Conservation (phyloP, 1,140 invertebrate species). For the Dendroctonus valens region DNA sequence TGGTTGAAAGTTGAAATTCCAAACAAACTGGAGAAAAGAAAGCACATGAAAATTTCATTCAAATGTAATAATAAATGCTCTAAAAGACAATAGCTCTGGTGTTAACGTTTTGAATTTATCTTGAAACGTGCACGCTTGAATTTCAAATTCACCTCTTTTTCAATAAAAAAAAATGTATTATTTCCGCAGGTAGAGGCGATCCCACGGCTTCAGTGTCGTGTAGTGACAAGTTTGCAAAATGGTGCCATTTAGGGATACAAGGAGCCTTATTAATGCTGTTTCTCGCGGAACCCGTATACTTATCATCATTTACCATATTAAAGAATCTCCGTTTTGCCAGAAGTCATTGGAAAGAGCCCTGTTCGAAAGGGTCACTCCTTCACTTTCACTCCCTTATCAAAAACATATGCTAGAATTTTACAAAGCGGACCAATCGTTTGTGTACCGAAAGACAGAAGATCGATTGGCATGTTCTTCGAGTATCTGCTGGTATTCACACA, state of each 20-base stretch:
- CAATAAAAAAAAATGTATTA: not conserved
- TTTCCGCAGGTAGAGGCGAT: conserved; percentile 65
- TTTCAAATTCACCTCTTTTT: not conserved
- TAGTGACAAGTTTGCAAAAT: conserved; percentile 89
- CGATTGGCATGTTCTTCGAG: conserved; percentile 59
- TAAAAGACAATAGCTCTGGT: too few species aligned
- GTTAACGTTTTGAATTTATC: too few species aligned
- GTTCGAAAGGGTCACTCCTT: conserved; percentile 44
- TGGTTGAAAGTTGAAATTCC: too few species aligned
- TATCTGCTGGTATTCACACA: conserved; percentile 57
- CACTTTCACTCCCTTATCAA: conserved; percentile 40
- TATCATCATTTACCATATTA: conserved; percentile 71
- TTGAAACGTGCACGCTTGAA: too few species aligned
- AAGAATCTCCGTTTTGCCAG: conserved; percentile 62
- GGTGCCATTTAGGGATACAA: conserved; percentile 81
- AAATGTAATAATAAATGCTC: too few species aligned
- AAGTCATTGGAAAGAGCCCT: conserved; percentile 67
- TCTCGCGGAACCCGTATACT: conserved; percentile 65
- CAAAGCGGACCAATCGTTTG: conserved; percentile 50
- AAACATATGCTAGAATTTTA: conserved; percentile 45
- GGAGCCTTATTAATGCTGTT: conserved; percentile 75
- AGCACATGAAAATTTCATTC: too few species aligned
- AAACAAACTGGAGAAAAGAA: too few species aligned
- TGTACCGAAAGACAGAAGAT: conserved; percentile 49
- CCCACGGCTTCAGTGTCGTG: conserved; percentile 87